Evolutionary conservation across 2,113 vertebrate species (phyloP), one percentile per base, ranked within the genome.

Genomic region (Rhea pennata): DNA sequence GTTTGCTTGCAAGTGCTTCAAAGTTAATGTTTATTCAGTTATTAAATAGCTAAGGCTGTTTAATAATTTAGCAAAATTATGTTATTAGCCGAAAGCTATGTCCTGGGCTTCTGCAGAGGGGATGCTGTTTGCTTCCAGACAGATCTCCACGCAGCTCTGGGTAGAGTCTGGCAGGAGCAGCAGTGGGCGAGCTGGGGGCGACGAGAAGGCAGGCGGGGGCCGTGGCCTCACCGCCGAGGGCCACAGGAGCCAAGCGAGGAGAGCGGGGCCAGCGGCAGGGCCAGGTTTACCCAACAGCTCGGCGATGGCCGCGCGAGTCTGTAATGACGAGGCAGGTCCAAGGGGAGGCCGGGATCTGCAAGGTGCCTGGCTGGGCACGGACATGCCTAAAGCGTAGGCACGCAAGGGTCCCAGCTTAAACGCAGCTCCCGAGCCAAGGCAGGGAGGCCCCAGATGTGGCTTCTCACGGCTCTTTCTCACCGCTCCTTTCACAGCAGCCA

Each of bases 301-400:
- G 44, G 64, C 3, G 44, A 16, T 46, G 42, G 79, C 85, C 48
- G 4, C 1, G 0, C n/a, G 16, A 26, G 39, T 15, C 48, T 1
- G 0, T 31, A 10, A 3, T 17, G 79, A 24, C 0, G 2, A 33
- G 36, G 19, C 74, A 31, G 69, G 50, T 12, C 22, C 13, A 5
- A 54, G 26, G 19, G 16, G 54, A 62, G n/a, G 46, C 54, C 5
- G 33, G 53, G 29, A 33, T 13, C 42, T 75, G 62, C 44, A 3
- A 26, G 33, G 36, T 27, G 1, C 3, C 1, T 7, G 76, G 64
- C 84, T 46, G 59, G 31, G 66, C 1, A 2, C 33, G 44, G 72
- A 6, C 5, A 4, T 33, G 44, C 24, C 54, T 24, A 0, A 15
- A 15, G 17, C 1, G 2, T 0, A 0, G 19, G 4, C 22, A 6